A percentile compares a stretch with the other conserved stretches of the same genome.
These are phyloP conservation scores for Cydia fagiglandana DNA, from an alignment of 1,140 invertebrate species.

Conservation along the genomic window DNA sequence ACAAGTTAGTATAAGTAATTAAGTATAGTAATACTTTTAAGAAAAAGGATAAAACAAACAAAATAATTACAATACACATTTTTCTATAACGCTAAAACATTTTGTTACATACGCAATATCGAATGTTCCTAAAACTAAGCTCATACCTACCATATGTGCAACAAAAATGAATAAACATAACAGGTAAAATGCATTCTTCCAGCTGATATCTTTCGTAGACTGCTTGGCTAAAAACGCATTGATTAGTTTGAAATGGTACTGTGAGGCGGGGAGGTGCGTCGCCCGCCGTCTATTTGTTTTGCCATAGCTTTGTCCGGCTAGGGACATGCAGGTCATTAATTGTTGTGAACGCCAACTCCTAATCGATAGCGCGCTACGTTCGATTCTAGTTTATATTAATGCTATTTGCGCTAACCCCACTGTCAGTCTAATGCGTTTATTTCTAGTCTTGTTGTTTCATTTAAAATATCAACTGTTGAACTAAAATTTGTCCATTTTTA, in stretches of 20 bases:
- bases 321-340: constrained; percentile 79
- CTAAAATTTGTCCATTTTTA: not conserved
- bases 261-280: constrained; percentile 62
- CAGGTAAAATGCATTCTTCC: not conserved
- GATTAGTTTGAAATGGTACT: constrained; percentile 37
- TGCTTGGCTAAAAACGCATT: constrained; percentile 16
- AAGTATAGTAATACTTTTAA: too few species aligned
- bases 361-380: constrained; percentile 76
- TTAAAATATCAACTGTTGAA: not conserved
- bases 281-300: constrained; percentile 75
- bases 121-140: too few species aligned
- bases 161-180: too few species aligned
- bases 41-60: too few species aligned
- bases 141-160: too few species aligned
- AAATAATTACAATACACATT: too few species aligned
- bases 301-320: constrained; percentile 76
- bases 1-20: too few species aligned
- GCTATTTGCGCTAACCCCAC: constrained; percentile 72
- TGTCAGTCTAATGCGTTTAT: constrained; percentile 43
- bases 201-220: not conserved
- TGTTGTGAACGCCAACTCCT: constrained; percentile 76
- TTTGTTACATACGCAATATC: too few species aligned
- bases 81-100: too few species aligned
- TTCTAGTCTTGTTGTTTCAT: constrained; percentile 21
- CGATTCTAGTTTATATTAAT: constrained; percentile 79